Base-by-base conservation (phyloP, 2,113 vertebrate genomes). In the Gobio gobio region DNA sequence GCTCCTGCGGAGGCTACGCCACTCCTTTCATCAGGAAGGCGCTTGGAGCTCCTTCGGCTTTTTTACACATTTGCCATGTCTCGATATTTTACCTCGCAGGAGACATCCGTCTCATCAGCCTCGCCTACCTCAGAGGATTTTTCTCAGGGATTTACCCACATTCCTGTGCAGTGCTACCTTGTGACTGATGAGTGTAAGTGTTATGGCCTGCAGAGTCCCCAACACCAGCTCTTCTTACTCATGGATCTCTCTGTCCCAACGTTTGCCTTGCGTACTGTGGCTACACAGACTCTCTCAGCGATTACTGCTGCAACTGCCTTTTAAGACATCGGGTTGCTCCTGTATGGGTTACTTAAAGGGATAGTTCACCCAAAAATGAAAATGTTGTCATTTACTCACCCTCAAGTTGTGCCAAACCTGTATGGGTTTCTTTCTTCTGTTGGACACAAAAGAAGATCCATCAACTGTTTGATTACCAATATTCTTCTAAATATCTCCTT, bases 211-310 rank as follows among this genome's bases (percentile, higher is more conserved):
- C 96, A 97, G 87, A 91, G 93, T 0, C 91, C 92, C 4, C 94
- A 94, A 12, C 94, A 96, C 86, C 95, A 94, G 89, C 94, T 98
- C 26, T 95, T 96, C 86, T 83, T 97, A 73, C 90, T 97, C 22
- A 59, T 93, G 5, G 92, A 92, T 0, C 91, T 94, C 10, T 92
- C 94, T 4, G 95, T 95, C 10, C 97, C 97, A 18, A 96, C 94
- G 1, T 95, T 96, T 20, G 94, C 94, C 2, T 90, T 97, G n/a
- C 93, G 94, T 2, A 87, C 92, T 1, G 88, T 97, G 54, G 95
- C 96, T 82, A 93, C 93, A 20, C 93, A 91, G 75, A 96, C 95
- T 0, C 93, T 97, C 20, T 86, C 92, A 10, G 74, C 92, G n/a
- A 85, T 95, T 54, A 87, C 91, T 59, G 18, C 89, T 29, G 83